Base-by-base conservation (phyloP, 2,113 vertebrate genomes). In the Otis tarda region DNA sequence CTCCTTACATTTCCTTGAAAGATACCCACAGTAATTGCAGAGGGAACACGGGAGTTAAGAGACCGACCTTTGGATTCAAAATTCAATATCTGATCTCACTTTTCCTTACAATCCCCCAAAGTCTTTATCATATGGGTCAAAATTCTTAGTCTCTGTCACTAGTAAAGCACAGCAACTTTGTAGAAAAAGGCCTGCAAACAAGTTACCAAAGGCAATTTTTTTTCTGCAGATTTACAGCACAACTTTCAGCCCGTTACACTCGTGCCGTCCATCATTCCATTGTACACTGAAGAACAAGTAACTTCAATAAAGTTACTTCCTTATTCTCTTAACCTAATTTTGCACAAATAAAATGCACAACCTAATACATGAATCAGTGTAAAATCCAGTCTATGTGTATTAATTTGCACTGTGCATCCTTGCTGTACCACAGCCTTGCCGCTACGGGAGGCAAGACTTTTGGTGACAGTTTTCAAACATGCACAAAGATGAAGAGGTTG, bases 371-470 rank as follows among this genome's bases (percentile, higher is more conserved):
- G 59, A 55, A 21, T 1, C 7, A 17, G 5, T 31, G 22, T 35
- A 25, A 57, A 75, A 55, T 53, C 28, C 59, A 28, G 11, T 23
- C 18, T 43, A 4, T 4, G 4, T 23, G 4, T 35, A 57, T 20
- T 57, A 8, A n/a, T 24, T 74, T 25, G 14, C 13, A 56, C 14
- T 39, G 21, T 0, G 0, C 14, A 24, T 18, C 15, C 75, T 33
- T 45, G 18, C 5, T 60, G 49, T 7, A 21, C 7, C 8, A 2
- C n/a, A 4, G 31, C 9, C 33, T 39, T 21, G 31, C 27, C 76
- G 30, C 25, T 33, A 52, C 64, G 10, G 27, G 12, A 81, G 17
- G 17, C 12, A 89, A 65, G 35, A 43, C 6, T 39, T 2, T 21
- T n/a, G 13, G 25, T 31, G 21, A 60, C 5, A 27, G 10, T 39